Base-by-base conservation (phyloP, 2,113 vertebrate species). In the Barbus barbus region DNA sequence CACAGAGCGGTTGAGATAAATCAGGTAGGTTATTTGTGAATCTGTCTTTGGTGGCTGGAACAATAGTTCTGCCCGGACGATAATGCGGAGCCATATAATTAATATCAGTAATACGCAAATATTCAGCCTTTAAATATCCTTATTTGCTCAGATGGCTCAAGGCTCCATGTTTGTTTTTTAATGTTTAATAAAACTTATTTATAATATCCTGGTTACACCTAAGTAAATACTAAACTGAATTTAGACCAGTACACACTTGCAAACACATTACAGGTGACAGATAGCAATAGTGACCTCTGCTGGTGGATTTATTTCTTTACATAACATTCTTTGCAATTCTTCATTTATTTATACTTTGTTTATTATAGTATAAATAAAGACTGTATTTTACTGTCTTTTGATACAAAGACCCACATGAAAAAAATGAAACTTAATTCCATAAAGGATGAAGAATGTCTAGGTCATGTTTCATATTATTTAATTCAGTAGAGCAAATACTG, bases 61-160 rank as follows among this genome's bases (percentile, higher is more conserved):
- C n/a, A n/a, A n/a, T n/a, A n/a, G n/a, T n/a, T n/a, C n/a, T n/a
- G n/a, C n/a, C n/a, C n/a, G n/a, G n/a, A n/a, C n/a, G n/a, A n/a
- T n/a, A n/a, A n/a, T n/a, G n/a, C n/a, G n/a, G n/a, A n/a, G n/a
- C n/a, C n/a, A n/a, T n/a, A n/a, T n/a, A n/a, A n/a, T n/a, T n/a
- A n/a, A n/a, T n/a, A n/a, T n/a, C n/a, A n/a, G n/a, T n/a, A n/a
- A n/a, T n/a, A n/a, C n/a, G n/a, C n/a, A n/a, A n/a, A n/a, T 26
- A 48, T 28, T 9, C 20, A 26, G n/a, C 1, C 26, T 20, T 53
- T 51, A 76, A 31, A 76, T 53, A 20, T 6, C 44, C 41, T 63
- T 60, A 48, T 78, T 58, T 78, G n/a, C 41, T 26, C 33, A 28
- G 36, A 79, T 79, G 53, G 53, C 58, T n/a, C n/a, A n/a, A n/a